Evolutionary conservation across 2,113 vertebrate genomes (phyloP).

Genomic region (Regulus satrapa): DNA sequence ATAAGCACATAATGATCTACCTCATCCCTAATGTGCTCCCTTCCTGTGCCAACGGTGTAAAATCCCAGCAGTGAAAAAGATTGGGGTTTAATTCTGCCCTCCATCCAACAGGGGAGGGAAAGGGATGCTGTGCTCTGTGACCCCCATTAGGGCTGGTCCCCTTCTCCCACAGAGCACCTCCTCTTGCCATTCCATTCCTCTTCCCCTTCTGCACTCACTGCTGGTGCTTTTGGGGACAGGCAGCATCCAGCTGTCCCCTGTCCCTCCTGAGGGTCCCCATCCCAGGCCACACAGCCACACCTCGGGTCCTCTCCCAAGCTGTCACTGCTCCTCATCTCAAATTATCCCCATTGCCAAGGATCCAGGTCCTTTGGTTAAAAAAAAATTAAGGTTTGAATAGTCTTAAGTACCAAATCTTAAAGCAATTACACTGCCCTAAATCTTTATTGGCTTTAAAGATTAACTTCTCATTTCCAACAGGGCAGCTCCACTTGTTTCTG

Average conservation of each 20-base stretch:
- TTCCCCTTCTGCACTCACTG: background rate
- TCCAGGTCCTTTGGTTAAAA: background rate
- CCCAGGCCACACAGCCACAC: background rate
- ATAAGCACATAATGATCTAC: background rate
- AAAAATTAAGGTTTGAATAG: background rate
- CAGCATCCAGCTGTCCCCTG: background rate
- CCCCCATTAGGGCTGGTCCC: fast-evolving
- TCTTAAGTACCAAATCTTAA: background rate
- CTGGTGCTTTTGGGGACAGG: background rate
- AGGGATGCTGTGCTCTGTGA: background rate
- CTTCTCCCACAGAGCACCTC: background rate
- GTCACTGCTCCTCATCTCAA: background rate
- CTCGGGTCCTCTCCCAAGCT: fast-evolving
- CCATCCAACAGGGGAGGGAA: background rate
- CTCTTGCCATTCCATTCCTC: background rate
- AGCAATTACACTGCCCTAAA: background rate
- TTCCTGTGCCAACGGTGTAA: background rate
- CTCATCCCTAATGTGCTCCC: background rate
- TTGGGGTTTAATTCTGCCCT: background rate
- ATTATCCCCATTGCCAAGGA: background rate
- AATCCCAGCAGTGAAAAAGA: background rate
- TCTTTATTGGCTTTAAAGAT: constrained; percentile 2
- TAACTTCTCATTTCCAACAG: background rate
- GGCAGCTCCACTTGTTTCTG: background rate
- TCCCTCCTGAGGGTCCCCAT: background rate